Conservation (phyloP, 2,888 invertebrate genomes). For the Hyles lineata region DNA sequence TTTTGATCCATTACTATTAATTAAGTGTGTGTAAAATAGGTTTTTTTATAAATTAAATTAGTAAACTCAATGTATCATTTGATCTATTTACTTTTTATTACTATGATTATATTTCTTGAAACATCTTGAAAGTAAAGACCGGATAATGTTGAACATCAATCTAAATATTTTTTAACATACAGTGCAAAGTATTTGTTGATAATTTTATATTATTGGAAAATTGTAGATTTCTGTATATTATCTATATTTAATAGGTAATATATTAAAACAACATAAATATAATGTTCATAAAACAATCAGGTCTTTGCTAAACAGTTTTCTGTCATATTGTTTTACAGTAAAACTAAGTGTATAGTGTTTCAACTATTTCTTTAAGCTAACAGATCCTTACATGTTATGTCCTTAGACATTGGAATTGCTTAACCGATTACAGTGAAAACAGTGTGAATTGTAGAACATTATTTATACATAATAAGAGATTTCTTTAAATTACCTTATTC, state of each 20-base stretch:
- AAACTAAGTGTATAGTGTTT: constrained; percentile 31
- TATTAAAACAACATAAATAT: neutral
- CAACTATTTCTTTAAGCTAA: constrained; percentile 34
- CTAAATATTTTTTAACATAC: neutral
- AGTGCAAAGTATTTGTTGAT: neutral
- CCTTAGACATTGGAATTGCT: neutral
- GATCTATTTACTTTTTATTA: constrained; percentile 8
- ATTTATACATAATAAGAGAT: neutral
- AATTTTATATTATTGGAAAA: too few species aligned
- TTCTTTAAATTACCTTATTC: neutral
- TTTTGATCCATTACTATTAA: neutral
- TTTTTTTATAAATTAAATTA: constrained; percentile 11
- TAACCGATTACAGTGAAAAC: too few species aligned
- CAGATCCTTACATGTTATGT: constrained; percentile 34
- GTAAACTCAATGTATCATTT: constrained; percentile 12
- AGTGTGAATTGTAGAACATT: neutral
- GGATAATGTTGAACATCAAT: neutral
- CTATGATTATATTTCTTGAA: neutral
- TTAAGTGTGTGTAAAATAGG: constrained; percentile 5
- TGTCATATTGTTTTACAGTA: constrained; percentile 26
- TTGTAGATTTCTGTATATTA: too few species aligned
- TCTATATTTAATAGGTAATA: too few species aligned
- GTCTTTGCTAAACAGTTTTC: constrained; percentile 1
- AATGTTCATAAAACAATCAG: neutral
- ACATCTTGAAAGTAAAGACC: neutral